Percentiles rank a stretch among this genome's conserved stretches.
Conservation (phyloP, 53 echinoderm and acorn worm species). For the Temnopleurus reevesii region DNA sequence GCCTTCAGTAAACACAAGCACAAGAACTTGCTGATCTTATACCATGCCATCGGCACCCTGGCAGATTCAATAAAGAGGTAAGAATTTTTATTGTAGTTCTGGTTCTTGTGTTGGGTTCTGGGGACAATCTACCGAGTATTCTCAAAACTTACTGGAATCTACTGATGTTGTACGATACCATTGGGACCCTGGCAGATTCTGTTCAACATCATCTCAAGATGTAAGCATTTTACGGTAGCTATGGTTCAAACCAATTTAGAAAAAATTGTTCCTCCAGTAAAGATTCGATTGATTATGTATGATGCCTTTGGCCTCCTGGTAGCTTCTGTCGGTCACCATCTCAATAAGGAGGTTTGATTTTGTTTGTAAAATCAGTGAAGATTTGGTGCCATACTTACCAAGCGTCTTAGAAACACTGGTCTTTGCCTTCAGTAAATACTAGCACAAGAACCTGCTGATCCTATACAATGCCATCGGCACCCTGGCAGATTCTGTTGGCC, state of each 20-base stretch:
- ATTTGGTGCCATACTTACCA: slow-evolving; percentile 86
- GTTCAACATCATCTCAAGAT: slow-evolving; percentile 88
- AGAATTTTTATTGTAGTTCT: no score
- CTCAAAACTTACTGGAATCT: slow-evolving; percentile 95
- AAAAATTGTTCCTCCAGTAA: no score
- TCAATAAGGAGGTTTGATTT: slow-evolving; percentile 83
- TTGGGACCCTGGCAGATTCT: slow-evolving; percentile 92
- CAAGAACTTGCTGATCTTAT: slow-evolving; percentile 92
- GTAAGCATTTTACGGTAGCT: no score
- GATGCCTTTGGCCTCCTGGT: slow-evolving; percentile 98
- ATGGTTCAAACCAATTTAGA: no score
- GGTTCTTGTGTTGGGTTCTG: no score
- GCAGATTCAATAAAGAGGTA: no score
- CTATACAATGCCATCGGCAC: slow-evolving; percentile 94
- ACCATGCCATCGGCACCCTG: no score
- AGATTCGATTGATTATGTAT: no score
- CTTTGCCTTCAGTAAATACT: slow-evolving; percentile 90
- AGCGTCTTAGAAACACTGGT: slow-evolving; percentile 86
- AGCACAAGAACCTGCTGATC: slow-evolving; percentile 93
- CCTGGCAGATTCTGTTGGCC: slow-evolving; percentile 89
- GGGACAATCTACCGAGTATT: no score
- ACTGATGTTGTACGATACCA: slow-evolving; percentile 87
- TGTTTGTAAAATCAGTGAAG: no score
- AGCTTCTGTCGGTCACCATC: slow-evolving; percentile 96
- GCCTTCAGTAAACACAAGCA: slow-evolving; percentile 97